Evolutionary conservation across 2,797 vertebrate genomes (phyloP), one percentile per base, ranked within the genome.

Genomic region (Sebastes flavidus): DNA sequence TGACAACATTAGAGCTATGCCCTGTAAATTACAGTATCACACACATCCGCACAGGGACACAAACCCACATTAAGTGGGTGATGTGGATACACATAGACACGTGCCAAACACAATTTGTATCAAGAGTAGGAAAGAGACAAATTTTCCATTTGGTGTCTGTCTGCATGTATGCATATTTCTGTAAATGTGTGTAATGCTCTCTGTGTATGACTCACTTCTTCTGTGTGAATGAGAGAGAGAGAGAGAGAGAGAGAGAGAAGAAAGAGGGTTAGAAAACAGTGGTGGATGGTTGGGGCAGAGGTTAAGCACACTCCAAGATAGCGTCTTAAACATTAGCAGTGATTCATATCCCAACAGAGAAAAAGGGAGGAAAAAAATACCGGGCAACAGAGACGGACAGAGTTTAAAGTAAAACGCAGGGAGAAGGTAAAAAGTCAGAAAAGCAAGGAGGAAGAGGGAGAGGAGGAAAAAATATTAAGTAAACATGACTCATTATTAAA

Each of bases 231-330:
- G 8, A 29, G 16, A 42, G 42, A 60, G 20, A 16, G 42, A 65
- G 36, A 60, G 18, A 36, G 34, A 34, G 34, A 34, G 34, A 36
- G 34, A 8, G 66, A 7, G 5, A 9, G 11, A 14, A 8, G 32
- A 72, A 5, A 24, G 5, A 76, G 25, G 32, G 32, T 70, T 5
- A 22, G 49, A n/a, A 46, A 60, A 70, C 59, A 36, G 58, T n/a
- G 34, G 42, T 1, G 34, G 56, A 83, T 55, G 56, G 55, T 54
- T n/a, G 42, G 55, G 27, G 54, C 81, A 80, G 54, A 84, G 85
- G 75, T 84, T 72, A 81, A 75, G 27, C 13, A 59, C 34, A 32
- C 65, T 74, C 5, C 8, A 20, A 72, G 60, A 86, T 63, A 78
- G 13, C 6, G 3, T 46, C 56, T 32, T 71, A 34, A 80, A 80